Evolutionary conservation across 2,113 vertebrate species (phyloP).

Genomic region (Hippopotamus amphibius): DNA sequence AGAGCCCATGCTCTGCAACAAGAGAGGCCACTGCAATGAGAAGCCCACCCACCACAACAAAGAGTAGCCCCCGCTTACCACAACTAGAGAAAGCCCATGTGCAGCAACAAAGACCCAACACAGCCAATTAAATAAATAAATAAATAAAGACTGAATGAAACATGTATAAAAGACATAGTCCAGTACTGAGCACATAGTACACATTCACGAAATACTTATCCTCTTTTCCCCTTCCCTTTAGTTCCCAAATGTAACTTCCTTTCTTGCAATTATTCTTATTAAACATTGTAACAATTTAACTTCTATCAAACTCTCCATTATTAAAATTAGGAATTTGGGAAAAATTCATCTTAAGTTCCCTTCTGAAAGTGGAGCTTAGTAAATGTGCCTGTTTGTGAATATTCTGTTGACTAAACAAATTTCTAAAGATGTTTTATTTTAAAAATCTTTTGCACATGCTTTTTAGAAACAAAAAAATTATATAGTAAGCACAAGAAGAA

Average conservation of each 20-base stretch:
- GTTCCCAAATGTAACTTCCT: neutral
- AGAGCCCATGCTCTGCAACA: too few species aligned
- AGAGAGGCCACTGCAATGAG: too few species aligned
- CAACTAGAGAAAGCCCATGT: too few species aligned
- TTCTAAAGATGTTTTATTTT: neutral
- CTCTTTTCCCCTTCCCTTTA: neutral
- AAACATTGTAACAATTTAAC: neutral
- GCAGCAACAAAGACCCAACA: too few species aligned
- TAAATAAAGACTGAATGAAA: neutral
- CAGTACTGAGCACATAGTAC: neutral
- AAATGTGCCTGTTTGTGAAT: neutral
- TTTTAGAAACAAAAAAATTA: constrained; percentile 11
- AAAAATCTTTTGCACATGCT: neutral
- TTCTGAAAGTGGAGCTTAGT: neutral
- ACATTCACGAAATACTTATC: neutral
- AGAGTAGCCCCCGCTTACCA: too few species aligned
- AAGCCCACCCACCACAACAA: too few species aligned
- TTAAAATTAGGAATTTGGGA: neutral
- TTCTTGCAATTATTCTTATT: neutral
- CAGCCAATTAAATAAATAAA: too few species aligned
- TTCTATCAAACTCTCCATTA: neutral
- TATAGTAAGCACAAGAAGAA: neutral
- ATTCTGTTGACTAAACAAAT: neutral
- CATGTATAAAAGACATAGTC: neutral
- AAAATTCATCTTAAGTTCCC: constrained; percentile 37